phyloP scores from a whole-genome alignment of 2,113 vertebrate species.

The Catharus minimus region DNA sequence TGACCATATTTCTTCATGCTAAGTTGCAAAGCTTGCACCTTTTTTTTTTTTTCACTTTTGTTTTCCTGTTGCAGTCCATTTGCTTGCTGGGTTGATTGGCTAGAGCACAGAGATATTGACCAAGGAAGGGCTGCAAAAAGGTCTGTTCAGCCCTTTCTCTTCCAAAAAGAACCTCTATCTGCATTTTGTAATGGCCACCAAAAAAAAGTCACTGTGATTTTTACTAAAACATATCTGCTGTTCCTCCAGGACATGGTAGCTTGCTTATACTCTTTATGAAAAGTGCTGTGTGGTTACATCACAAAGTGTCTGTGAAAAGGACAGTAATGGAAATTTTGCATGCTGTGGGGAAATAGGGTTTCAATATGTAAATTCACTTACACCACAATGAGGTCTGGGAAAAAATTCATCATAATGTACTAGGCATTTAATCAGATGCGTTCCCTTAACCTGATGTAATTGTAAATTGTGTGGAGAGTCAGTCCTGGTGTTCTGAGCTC shows the following conservation, averaged over 20 bases:
- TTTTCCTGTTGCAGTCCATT: conserved; percentile 8
- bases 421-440: neutral
- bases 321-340: neutral
- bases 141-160: neutral
- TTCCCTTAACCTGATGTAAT: neutral
- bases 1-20: neutral
- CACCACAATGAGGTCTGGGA: neutral
- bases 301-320: neutral
- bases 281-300: neutral
- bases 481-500: neutral
- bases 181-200: neutral
- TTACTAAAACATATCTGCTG: neutral
- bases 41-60: neutral
- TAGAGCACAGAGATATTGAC: neutral
- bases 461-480: neutral
- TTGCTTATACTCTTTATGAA: neutral
- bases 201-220: neutral
- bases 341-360: neutral
- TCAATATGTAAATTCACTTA: neutral
- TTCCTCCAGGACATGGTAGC: neutral
- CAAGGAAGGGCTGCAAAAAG: neutral
- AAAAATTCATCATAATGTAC: neutral
- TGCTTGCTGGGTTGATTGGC: conserved; percentile 33
- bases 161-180: neutral
- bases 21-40: neutral